Evolutionary conservation across 2,888 invertebrate species (phyloP).

Genomic region (Scaptomyza parva): DNA sequence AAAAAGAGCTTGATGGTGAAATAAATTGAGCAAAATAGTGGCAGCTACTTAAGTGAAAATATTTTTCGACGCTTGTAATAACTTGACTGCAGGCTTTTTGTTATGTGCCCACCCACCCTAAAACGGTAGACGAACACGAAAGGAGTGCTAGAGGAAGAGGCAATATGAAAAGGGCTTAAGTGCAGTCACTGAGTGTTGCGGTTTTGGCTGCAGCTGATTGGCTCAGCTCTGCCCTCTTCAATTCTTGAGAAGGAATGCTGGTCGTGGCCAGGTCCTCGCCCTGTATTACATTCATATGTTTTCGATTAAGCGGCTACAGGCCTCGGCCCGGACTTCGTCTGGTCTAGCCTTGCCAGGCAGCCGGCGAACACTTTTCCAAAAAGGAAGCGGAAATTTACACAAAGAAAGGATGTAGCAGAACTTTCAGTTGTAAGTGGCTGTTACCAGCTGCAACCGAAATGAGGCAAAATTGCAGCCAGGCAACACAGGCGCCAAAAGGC

Average conservation of each 20-base stretch:
- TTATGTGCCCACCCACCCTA: background rate
- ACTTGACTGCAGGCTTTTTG: constrained; percentile 57
- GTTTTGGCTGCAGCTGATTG: constrained; percentile 35
- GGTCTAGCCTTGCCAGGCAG: constrained; percentile 41
- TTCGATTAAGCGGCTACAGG: constrained; percentile 69
- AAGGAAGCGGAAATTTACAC: constrained; percentile 76
- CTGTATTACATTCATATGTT: constrained; percentile 72
- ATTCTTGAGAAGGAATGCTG: constrained; percentile 6
- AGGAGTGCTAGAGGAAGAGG: constrained; percentile 41
- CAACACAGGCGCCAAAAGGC: constrained; percentile 51
- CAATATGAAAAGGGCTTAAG: constrained; percentile 69
- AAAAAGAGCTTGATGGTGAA: constrained; percentile 63
- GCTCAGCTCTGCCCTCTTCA: background rate
- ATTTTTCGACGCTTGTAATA: constrained; percentile 75
- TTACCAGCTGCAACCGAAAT: constrained; percentile 55
- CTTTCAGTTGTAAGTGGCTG: constrained; percentile 62
- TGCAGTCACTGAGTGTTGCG: constrained; percentile 58
- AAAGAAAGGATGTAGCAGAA: constrained; percentile 76
- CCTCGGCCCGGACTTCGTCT: constrained; percentile 35
- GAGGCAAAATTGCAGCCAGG: constrained; percentile 66
- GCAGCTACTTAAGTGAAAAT: constrained; percentile 80
- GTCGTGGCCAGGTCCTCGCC: constrained; percentile 21
- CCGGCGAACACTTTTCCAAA: constrained; percentile 47
- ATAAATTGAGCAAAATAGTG: constrained; percentile 79
- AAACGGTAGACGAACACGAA: constrained; percentile 18